Base-by-base conservation (phyloP, 2,888 invertebrate genomes). In the Epistrophella euchroma region DNA sequence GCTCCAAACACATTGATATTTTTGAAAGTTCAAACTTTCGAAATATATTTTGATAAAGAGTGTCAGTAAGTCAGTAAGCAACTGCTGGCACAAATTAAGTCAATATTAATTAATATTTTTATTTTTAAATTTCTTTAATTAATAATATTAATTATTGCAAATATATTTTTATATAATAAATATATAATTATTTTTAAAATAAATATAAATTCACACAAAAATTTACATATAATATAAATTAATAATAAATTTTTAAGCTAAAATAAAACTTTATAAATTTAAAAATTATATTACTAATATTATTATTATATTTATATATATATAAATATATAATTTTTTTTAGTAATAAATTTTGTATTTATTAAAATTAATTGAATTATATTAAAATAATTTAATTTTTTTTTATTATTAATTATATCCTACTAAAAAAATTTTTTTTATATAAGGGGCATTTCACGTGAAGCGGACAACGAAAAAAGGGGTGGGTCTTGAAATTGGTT, bases 11-110 rank as follows among this genome's bases (percentile, higher is more conserved):
- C n/a, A n/a, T n/a, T n/a, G n/a, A n/a, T n/a, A n/a, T n/a, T n/a
- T n/a, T n/a, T n/a, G n/a, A n/a, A n/a, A n/a, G n/a, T n/a, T n/a
- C n/a, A n/a, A n/a, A n/a, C n/a, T n/a, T n/a, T n/a, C n/a, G n/a
- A n/a, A n/a, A n/a, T n/a, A n/a, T n/a, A n/a, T n/a, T n/a, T n/a
- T n/a, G n/a, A n/a, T n/a, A n/a, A n/a, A n/a, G n/a, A n/a, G n/a
- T n/a, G n/a, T n/a, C n/a, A n/a, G n/a, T n/a, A n/a, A n/a, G n/a
- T n/a, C n/a, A n/a, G n/a, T n/a, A n/a, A n/a, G 94, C 94, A 93
- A 94, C 93, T 94, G 94, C 94, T 95, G 94, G 94, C 94, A 94
- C 94, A 94, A 94, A 93, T 93, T 94, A 94, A 91, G 93, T 94
- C 93, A 93, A 93, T 94, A 94, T 93, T 91, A 58, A 90, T 89